Evolutionary conservation across 1,140 invertebrate genomes (phyloP), one percentile per base, ranked within the genome.

Genomic region (Halesus radiatus): DNA sequence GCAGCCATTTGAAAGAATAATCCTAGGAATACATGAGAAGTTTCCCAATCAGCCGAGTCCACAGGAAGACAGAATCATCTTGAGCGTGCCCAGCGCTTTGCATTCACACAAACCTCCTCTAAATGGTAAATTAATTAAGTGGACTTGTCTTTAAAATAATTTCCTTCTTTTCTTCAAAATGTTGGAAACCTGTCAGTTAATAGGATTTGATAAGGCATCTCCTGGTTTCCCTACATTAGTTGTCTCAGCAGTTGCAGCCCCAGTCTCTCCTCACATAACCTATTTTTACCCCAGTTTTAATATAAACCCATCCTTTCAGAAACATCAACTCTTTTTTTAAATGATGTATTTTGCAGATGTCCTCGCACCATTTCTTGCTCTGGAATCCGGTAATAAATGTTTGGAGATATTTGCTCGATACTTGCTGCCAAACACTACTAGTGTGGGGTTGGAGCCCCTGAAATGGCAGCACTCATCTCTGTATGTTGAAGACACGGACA

Each of bases 361-460:
- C 52, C 85, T 96, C 62, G 87, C 88, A 84, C 75, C 86, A 7
- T 95, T 90, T 87, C 78, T 95, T 6, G 88, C 90, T 45, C 76
- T 81, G 13, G 84, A 92, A 60, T 87, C 92, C 22, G 91, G 93
- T 15, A 45, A 45, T 45, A 90, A 92, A 53, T 94, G 94, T 85
- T 88, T 98, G 81, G 97, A 98, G 89, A 85, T 98, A 56, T 98
- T 98, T 91, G 96, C 97, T 1, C 91, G 97, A 78, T 97, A 96
- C 86, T 91, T 98, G 62, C 88, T 96, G 53, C 96, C 97, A 1
- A 88, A 91, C 15, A 98, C 95, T 89, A 96, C 94, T 1, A 96
- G 95, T 86, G 92, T 94, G 86, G 97, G 97, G 5, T 92, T 95
- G 84, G 96, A 98, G 89, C 96, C 96, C 7, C 86, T 96, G 3